Base-by-base conservation (phyloP, 2,113 vertebrate species). In the Scomber japonicus region DNA sequence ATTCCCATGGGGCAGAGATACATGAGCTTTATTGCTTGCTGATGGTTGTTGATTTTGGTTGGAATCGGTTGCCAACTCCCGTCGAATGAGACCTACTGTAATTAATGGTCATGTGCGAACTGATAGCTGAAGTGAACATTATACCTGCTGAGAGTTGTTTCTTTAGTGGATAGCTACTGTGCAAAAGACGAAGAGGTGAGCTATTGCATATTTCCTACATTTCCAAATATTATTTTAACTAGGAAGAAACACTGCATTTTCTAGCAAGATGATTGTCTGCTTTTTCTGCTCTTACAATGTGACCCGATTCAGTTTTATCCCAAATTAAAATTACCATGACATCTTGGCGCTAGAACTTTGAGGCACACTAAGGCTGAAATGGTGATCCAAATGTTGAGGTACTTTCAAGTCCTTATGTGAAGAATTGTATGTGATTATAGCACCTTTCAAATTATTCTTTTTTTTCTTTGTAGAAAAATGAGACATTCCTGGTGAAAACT, bases 141-240 rank as follows among this genome's bases (percentile, higher is more conserved):
- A 31, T 57, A 21, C n/a, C 54, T 16, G 77, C 62, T 69, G 56
- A 77, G 14, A 59, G 46, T 14, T 40, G 13, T 78, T 17, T 30
- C 69, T 45, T n/a, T 14, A 63, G 55, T 13, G 59, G 61, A 65
- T 27, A 11, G 50, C 55, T 40, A 40, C 35, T 40, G 35, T 21
- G 69, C 1, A 21, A 69, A 80, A 57, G n/a, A 71, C 24, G 56
- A 62, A 6, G 10, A 65, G 15, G 3, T 73, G 21, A 61, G 19
- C 12, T 46, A 11, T 16, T 24, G 48, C n/a, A n/a, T n/a, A n/a
- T n/a, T n/a, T n/a, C n/a, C 7, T 27, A 11, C 21, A 54, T 72
- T 70, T 67, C 67, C 16, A 75, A 64, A 53, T 50, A n/a, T 78
- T 16, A 71, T 71, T 69, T 78, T 3, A 27, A 3, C 53, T 1